These are phyloP conservation scores for Caiman crocodilus DNA, from an alignment of 2,797 vertebrate genomes.

Conservation along the genomic window DNA sequence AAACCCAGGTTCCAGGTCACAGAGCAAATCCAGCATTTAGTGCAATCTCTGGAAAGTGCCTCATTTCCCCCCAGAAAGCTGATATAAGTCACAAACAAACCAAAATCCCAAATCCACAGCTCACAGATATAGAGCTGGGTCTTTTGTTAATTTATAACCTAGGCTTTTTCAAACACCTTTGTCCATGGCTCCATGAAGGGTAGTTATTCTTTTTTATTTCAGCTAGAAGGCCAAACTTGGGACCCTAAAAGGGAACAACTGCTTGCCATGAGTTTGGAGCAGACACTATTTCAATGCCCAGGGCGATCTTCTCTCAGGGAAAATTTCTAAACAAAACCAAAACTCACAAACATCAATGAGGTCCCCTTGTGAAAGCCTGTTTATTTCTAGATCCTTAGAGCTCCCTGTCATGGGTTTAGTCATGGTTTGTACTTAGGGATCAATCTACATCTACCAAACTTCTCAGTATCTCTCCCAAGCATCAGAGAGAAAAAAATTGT, in stretches of 20 bases:
- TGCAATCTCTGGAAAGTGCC: background rate
- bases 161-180: too few relatives aligned
- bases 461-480: background rate
- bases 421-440: background rate
- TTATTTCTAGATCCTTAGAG: background rate
- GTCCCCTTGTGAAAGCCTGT: background rate
- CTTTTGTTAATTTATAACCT: background rate
- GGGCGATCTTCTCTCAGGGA: background rate
- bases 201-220: background rate
- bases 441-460: background rate
- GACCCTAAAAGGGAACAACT: background rate
- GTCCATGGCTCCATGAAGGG: too few relatives aligned
- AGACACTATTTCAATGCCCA: background rate
- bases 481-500: background rate
- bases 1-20: background rate
- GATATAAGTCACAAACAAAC: background rate
- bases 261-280: background rate
- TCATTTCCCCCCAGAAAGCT: background rate
- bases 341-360: accelerated
- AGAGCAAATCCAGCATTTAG: background rate
- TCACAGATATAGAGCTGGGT: background rate
- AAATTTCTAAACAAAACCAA: background rate
- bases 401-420: background rate
- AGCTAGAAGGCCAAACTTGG: background rate
- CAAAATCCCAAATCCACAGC: too few relatives aligned